phyloP scores from a whole-genome alignment of 2,888 invertebrate species.

The Chrysomela aeneicollis region DNA sequence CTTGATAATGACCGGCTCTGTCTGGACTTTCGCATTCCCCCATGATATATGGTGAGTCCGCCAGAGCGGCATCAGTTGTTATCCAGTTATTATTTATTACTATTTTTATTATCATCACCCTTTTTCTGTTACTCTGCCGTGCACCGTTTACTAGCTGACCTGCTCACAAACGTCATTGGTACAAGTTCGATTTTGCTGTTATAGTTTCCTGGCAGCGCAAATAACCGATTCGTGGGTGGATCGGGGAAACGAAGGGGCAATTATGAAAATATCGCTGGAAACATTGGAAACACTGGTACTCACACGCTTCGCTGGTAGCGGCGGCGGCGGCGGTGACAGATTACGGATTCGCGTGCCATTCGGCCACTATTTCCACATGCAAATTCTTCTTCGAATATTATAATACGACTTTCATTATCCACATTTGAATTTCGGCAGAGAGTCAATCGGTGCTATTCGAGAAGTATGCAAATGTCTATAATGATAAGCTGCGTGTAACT shows the following conservation, averaged over 20 bases:
- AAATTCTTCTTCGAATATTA: conserved; percentile 50
- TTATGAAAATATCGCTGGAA: conserved; percentile 48
- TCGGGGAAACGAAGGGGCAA: conserved; percentile 47
- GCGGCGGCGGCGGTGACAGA: conserved; percentile 47
- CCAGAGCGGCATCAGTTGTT: too few species aligned
- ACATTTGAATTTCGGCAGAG: conserved; percentile 32
- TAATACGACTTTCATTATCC: conserved; percentile 40
- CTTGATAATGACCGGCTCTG: too few species aligned
- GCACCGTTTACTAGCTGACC: too few species aligned
- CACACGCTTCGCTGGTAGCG: conserved; percentile 43
- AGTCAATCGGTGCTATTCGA: conserved; percentile 30
- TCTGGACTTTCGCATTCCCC: too few species aligned
- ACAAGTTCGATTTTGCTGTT: background rate
- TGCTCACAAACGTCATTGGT: background rate
- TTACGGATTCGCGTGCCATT: conserved; percentile 53
- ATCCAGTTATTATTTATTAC: too few species aligned
- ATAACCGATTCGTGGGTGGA: conserved; percentile 45
- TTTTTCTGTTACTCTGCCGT: too few species aligned
- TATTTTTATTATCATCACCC: too few species aligned
- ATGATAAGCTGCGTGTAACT: conserved; percentile 31
- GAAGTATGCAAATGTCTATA: conserved; percentile 36
- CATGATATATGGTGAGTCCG: too few species aligned
- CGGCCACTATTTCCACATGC: conserved; percentile 48
- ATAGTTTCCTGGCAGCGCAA: background rate
- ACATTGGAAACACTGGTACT: conserved; percentile 48